Evolutionary conservation across 2,888 invertebrate species (phyloP), one percentile per base, ranked within the genome.

Genomic region (Lysandra coridon): DNA sequence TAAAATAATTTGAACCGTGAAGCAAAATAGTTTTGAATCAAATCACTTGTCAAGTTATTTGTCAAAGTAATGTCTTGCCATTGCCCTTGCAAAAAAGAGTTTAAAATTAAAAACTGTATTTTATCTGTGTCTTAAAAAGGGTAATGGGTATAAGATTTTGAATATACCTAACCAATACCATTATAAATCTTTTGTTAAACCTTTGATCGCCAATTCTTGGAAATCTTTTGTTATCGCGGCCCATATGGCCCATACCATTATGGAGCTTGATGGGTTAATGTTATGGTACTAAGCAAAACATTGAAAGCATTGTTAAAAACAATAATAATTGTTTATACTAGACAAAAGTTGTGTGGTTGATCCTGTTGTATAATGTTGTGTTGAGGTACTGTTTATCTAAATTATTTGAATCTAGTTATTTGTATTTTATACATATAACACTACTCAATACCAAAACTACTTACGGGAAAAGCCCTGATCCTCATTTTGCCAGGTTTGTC

Each of bases 391-490:
- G 30, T 64, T 30, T 12, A 30, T 64, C 3, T 37, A 33, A 33
- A 33, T 69, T 69, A 69, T 37, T 69, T 69, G 33, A 17, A 69
- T 33, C 57, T 57, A 17, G 17, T 17, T 17, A 57, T 17, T 17
- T 57, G 57, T 57, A 53, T 57, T 57, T 57, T 57, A 57, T 57
- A 4, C 17, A 57, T 57, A 4, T 57, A 57, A 69, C 37, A 4
- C 4, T 7, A 69, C 4, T 33, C 33, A 69, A 69, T 14, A 69
- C 69, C n/a, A 73, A 62, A 78, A 82, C 78, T 83, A 96, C 98
- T 98, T 95, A 99, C 99, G 92, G 99, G 99, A 95, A 99, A 99
- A 85, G 99, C 99, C 93, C 99, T 96, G 90, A 99, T 99, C 90
- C 99, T 96, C 99, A 99, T 99, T 95, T 99, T 99, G 95, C 97